phyloP scores from a whole-genome alignment of 2,113 vertebrate species.

The Phylloscopus trochilus region DNA sequence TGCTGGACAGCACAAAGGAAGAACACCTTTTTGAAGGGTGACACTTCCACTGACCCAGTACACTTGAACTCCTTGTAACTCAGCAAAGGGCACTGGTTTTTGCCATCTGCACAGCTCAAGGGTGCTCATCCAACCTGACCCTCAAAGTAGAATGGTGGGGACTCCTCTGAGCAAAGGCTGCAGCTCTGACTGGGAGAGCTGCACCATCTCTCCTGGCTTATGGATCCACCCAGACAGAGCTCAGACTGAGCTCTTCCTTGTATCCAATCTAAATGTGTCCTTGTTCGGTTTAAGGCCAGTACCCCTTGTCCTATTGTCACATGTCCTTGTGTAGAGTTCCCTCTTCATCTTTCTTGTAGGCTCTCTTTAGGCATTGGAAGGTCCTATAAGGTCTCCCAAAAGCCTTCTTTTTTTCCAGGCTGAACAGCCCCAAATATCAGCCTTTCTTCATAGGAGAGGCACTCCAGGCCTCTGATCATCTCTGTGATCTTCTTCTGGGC shows the following conservation, averaged over 20 bases:
- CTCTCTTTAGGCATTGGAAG: neutral
- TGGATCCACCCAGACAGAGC: neutral
- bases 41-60: neutral
- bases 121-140: neutral
- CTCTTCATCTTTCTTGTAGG: neutral
- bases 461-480: neutral
- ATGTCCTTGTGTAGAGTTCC: neutral
- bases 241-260: neutral
- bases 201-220: neutral
- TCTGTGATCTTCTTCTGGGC: neutral
- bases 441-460: neutral
- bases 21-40: neutral
- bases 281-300: neutral
- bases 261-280: neutral
- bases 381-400: neutral
- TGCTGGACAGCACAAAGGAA: neutral
- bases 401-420: neutral
- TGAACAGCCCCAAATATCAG: neutral
- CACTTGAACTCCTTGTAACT: neutral
- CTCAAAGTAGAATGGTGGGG: neutral
- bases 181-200: neutral
- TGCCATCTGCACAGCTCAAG: neutral
- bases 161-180: neutral
- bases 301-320: neutral
- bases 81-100: neutral